A percentile compares a stretch with the other conserved stretches of the same genome.
These are phyloP conservation scores for Myripristis jacobus DNA, from an alignment of 2,797 vertebrate genomes.

Conservation along the genomic window DNA sequence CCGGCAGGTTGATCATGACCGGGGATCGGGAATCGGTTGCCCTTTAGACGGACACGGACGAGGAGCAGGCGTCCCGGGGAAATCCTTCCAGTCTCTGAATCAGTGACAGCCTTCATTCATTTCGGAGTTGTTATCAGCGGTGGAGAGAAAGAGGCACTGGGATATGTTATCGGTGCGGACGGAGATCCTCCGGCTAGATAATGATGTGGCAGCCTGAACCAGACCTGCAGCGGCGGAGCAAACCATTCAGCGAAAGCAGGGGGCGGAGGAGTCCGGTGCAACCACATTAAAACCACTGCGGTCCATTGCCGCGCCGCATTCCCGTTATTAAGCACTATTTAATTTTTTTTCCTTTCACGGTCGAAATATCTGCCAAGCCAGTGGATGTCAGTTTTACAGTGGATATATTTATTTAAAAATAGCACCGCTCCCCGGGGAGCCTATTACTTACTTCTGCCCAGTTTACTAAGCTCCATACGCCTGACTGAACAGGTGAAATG, in stretches of 20 bases:
- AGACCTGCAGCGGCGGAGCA: conserved; percentile 77
- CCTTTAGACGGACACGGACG: conserved; percentile 27
- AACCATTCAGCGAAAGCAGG: conserved; percentile 70
- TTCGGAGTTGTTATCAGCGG: conserved; percentile 15
- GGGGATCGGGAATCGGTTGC: conserved; percentile 30
- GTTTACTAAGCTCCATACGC: conserved; percentile 64
- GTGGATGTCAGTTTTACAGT: neutral
- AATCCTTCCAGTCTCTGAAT: conserved; percentile 16
- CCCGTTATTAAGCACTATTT: fast-evolving
- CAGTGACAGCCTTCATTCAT: conserved; percentile 40
- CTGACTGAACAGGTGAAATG: conserved; percentile 79
- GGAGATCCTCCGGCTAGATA: conserved; percentile 60
- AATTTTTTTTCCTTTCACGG: fast-evolving
- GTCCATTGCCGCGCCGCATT: neutral
- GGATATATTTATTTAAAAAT: neutral
- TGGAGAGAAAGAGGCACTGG: neutral
- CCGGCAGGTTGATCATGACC: conserved; percentile 49
- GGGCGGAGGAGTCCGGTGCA: conserved; percentile 32
- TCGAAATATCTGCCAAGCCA: fast-evolving
- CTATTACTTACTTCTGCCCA: conserved; percentile 39
- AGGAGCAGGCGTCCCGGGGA: conserved; percentile 7
- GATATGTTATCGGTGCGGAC: neutral
- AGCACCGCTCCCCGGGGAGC: conserved; percentile 24
- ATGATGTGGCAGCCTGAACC: conserved; percentile 65
- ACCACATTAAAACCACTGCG: neutral